A percentile compares a stretch with the other conserved stretches of the same genome.
These are phyloP conservation scores for Bedellia somnulentella DNA, from an alignment of 2,888 invertebrate genomes.

Conservation along the genomic window DNA sequence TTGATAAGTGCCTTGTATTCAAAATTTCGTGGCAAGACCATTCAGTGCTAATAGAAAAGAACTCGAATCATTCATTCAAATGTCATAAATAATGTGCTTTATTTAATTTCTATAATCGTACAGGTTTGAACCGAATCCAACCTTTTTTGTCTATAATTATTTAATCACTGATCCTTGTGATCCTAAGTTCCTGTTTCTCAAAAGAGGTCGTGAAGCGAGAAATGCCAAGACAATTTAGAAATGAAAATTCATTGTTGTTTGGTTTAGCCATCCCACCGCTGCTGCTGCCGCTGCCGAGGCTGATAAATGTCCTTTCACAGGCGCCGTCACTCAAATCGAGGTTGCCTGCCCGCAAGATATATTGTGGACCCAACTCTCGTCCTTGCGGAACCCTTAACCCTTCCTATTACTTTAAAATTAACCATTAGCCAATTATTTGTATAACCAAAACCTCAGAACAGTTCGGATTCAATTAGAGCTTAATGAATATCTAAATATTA, in stretches of 20 bases:
- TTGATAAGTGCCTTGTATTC: constrained; percentile 54
- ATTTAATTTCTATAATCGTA: no score
- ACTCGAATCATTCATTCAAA: not conserved
- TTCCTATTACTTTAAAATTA: constrained; percentile 44
- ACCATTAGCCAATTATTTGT: constrained; percentile 18
- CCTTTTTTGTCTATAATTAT: no score
- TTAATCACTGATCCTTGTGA: no score
- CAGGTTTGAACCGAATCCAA: no score
- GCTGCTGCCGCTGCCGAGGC: constrained; percentile 57
- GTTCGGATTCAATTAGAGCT: constrained; percentile 1
- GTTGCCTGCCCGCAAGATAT: constrained; percentile 59
- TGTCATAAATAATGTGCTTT: no score
- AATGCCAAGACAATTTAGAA: constrained; percentile 54
- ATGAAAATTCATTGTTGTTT: constrained; percentile 60
- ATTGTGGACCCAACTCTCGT: constrained; percentile 50
- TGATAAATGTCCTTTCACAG: constrained; percentile 60
- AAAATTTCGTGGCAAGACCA: constrained; percentile 15
- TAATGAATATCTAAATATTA: not conserved
- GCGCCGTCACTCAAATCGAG: constrained; percentile 59
- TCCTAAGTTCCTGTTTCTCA: no score
- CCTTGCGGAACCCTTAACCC: constrained; percentile 38
- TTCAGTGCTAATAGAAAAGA: not conserved
- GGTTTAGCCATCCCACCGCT: constrained; percentile 57
- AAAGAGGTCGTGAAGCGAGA: no score
- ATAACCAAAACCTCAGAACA: not conserved